These are phyloP conservation scores for Phrynosoma blainvillii DNA, from an alignment of 2,113 vertebrate genomes.

Conservation along the genomic window DNA sequence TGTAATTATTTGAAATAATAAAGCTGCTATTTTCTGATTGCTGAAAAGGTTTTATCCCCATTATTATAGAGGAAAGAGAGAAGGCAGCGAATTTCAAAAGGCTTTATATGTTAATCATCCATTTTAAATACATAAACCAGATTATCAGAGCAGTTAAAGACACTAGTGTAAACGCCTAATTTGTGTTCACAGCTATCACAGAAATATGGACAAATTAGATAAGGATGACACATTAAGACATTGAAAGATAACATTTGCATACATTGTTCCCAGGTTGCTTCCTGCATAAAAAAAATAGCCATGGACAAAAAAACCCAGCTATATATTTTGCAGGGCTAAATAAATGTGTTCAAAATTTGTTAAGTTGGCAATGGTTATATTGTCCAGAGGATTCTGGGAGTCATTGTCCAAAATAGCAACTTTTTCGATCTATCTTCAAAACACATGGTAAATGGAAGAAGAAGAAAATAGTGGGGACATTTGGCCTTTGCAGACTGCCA, in stretches of 20 bases:
- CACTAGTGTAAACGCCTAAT: constrained; percentile 42
- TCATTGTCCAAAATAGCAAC: no score
- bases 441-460: background rate
- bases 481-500: no score
- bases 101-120: background rate
- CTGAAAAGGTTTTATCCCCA: constrained; percentile 28
- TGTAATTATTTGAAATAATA: constrained; percentile 52
- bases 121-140: constrained; percentile 30
- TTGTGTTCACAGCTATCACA: constrained; percentile 42
- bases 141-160: constrained; percentile 15
- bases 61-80: constrained; percentile 27
- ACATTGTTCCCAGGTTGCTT: constrained; percentile 1
- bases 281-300: background rate
- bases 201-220: constrained; percentile 45
- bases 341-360: background rate
- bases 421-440: no score
- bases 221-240: constrained; percentile 10
- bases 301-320: background rate
- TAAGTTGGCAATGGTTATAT: no score
- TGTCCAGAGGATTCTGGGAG: no score
- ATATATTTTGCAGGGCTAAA: constrained; percentile 15
- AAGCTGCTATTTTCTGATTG: constrained; percentile 38
- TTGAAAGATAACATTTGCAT: constrained; percentile 24
- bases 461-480: no score
- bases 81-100: background rate